phyloP scores from a whole-genome alignment of 2,797 vertebrate species.

The Microcaecilia unicolor region DNA sequence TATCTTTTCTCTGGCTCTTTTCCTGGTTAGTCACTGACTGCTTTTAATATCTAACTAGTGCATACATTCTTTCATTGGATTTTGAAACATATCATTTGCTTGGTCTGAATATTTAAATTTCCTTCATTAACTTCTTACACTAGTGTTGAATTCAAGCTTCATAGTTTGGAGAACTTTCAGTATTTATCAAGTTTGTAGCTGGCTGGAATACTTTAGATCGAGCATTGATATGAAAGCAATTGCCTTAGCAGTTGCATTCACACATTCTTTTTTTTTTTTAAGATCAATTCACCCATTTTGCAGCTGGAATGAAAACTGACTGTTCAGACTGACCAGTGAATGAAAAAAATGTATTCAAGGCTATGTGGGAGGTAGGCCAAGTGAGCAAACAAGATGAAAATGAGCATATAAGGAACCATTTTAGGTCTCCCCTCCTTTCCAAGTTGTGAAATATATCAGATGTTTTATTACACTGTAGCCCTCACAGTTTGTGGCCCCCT shows the following conservation, averaged over 20 bases:
- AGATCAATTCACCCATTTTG: too few species aligned
- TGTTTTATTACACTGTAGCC: too few species aligned
- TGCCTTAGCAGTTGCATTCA: not conserved
- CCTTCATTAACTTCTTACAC: not conserved
- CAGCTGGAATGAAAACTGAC: too few species aligned
- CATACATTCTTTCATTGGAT: conserved; percentile 23
- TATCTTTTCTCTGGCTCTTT: conserved; percentile 5
- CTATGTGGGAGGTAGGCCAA: too few species aligned
- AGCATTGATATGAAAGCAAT: not conserved
- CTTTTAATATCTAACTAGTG: conserved; percentile 13
- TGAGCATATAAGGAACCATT: too few species aligned
- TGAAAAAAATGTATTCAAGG: too few species aligned
- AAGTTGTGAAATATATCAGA: too few species aligned
- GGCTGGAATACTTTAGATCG: fast-evolving
- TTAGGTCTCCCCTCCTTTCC: too few species aligned
- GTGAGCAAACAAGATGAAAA: too few species aligned
- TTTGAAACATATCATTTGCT: conserved; percentile 17
- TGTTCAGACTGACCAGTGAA: too few species aligned
- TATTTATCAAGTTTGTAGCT: not conserved
- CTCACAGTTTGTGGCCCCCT: too few species aligned
- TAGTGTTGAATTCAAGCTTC: conserved; percentile 9
- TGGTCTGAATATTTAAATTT: conserved; percentile 15
- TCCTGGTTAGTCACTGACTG: conserved; percentile 23
- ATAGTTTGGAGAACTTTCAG: not conserved
- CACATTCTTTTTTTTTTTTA: too few species aligned